A percentile compares a stretch with the other conserved stretches of the same genome.
Conservation (phyloP, 2,113 vertebrate genomes). For the Caracal caracal region DNA sequence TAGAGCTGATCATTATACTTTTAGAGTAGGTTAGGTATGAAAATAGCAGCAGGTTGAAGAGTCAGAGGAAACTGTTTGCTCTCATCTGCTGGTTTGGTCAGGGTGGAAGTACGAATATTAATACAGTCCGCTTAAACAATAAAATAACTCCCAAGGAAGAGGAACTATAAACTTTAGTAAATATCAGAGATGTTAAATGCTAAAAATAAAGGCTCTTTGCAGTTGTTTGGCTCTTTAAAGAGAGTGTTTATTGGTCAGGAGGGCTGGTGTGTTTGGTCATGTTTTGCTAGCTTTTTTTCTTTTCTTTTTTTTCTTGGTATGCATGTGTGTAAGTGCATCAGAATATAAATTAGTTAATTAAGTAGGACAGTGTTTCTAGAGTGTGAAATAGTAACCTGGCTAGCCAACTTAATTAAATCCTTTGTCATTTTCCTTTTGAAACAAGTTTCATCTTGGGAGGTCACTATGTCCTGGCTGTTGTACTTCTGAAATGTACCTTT, state of each 20-base stretch:
- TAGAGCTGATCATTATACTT: conserved; percentile 84
- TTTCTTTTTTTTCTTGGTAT: background rate
- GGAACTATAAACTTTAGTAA: conserved; percentile 49
- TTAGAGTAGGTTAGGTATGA: conserved; percentile 80
- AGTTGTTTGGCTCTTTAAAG: conserved; percentile 46
- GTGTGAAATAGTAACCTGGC: background rate
- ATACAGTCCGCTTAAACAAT: conserved; percentile 73
- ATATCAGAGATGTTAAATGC: conserved; percentile 55
- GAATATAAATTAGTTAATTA: conserved; percentile 28
- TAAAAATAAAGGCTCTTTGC: conserved; percentile 38
- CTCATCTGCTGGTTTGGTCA: conserved; percentile 75
- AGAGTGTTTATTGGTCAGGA: conserved; percentile 24
- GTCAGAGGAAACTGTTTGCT: conserved; percentile 75
- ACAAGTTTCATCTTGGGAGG: conserved; percentile 25
- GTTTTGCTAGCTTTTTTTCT: background rate
- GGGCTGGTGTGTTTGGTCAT: background rate
- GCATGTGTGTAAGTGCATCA: conserved; percentile 4
- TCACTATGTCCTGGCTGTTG: background rate
- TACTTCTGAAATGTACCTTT: background rate
- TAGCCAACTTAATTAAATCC: background rate
- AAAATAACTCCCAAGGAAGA: conserved; percentile 51
- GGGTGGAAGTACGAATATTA: conserved; percentile 72
- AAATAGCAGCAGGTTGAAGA: conserved; percentile 80
- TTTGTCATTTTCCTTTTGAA: conserved; percentile 49
- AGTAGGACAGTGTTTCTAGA: background rate